Base-by-base conservation (phyloP, 2,888 invertebrate species). In the Chalcis sispes region DNA sequence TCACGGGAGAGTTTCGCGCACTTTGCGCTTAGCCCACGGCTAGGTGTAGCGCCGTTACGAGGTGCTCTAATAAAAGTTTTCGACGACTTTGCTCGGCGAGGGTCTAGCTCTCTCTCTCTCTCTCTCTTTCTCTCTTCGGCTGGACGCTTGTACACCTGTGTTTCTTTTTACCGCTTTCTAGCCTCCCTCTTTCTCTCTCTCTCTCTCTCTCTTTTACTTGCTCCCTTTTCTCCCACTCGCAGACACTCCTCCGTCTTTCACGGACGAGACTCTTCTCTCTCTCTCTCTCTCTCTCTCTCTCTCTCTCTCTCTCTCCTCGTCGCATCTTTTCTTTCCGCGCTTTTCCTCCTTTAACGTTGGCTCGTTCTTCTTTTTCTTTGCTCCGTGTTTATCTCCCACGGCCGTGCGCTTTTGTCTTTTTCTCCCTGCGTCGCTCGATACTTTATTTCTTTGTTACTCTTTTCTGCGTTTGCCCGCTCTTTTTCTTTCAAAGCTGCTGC, bases 31-130 rank as follows among this genome's bases (percentile, higher is more conserved):
- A n/a, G 20, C 25, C 25, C 25, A 7, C 25, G 10, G 52, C 50
- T 25, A n/a, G 36, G 7, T 18, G 3, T 20, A 27, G 40, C 40
- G 7, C 36, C 50, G 42, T 7, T 73, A 48, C 74, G 77, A 69
- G 76, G 77, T 75, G 79, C 72, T 73, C 79, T 77, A 77, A 82
- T 82, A 81, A 82, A 81, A 82, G 72, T 82, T 82, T 69, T 67
- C 79, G 61, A 75, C 79, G 77, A 75, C 71, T 56, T 15, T 23
- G 42, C 5, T 42, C 23, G 1, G 69, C 48, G 69, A 15, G 42
- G n/a, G 18, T 29, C 42, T 56, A 5, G 32, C n/a, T 4, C 46
- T 20, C 62, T 20, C 20, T 32, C 27, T 20, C 23, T 64, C 27
- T 10, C 18, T n/a, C n/a, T n/a, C n/a, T n/a, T n/a, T n/a, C n/a